Base-by-base conservation (phyloP, 2,113 vertebrate genomes). In the Elgaria multicarinata region DNA sequence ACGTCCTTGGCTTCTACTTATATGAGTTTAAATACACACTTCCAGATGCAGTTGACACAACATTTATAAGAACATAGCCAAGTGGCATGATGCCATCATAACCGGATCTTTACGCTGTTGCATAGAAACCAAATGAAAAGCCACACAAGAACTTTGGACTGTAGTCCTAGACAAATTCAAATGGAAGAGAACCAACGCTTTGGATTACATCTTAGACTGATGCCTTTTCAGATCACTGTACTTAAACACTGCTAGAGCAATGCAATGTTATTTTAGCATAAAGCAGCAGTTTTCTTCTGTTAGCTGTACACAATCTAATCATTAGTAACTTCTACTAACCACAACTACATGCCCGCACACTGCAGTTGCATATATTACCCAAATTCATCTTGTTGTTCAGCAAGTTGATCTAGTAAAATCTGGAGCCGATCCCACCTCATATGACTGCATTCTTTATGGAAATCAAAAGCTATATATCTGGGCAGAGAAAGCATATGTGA, bases 401-500 rank as follows among this genome's bases (percentile, higher is more conserved):
- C 96, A 13, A 99, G 97, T 36, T 94, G 96, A 95, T 99, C 98
- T 96, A 99, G 42, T 84, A 99, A 93, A 91, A 99, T 97, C 89
- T 98, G 98, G 3, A 99, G 98, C 1, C 99, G 98, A 91, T 99
- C 98, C 99, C 99, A 99, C 82, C 98, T 97, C 98, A 99, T 99
- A 33, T 95, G 97, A 92, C 98, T 98, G 96, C 99, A 99, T 94
- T 99, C 99, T 93, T 99, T 99, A 92, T 99, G 99, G 94, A 99
- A 99, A 95, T 99, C 99, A 95, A 99, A 99, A 0, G 99, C 98
- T 89, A 99, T 14, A 0, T 99, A 99, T 83, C 98, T 99, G 93
- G 77, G 83, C 83, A 75, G 84, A 92, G 67, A 91, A 76, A 92
- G 20, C 92, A 95, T 50, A 79, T 14, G 64, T 83, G 18, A 92